Base-by-base conservation (phyloP, 92 coral and sea anemone genomes). In the Plumapathes pennacea region DNA sequence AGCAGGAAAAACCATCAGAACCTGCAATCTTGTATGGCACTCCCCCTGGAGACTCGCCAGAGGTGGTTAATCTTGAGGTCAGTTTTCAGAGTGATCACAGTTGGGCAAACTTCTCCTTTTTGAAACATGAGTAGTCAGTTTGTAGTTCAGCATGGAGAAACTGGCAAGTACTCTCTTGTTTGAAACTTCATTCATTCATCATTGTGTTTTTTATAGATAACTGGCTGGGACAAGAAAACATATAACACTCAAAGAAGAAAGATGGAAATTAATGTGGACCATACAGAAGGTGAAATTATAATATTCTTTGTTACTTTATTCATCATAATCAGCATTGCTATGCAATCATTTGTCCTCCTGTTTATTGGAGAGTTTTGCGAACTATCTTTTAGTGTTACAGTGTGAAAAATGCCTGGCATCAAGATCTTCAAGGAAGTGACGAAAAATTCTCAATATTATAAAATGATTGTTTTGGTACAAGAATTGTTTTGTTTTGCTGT, bases 1-100 rank as follows among this genome's bases (percentile, higher is more conserved):
- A 87, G 62, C 96, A 87, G 39, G 72, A 67, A 9, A 15, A 20
- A 1, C 65, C 89, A 20, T 47, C 68, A 18, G 54, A 68, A 14
- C 70, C 70, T 38, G 96, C 86, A 18, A 62, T 66, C 14, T 62
- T 87, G 40, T 87, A 87, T 39, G 96, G 96, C 21, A 66, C 96
- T 13, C 96, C 84, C 3, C 57, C 68, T 15, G 85, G 71, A 25
- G 50, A 26, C 1, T 38, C 77, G 17, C 82, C 76, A 67, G 63
- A 45, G 12, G 42, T 30, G 50, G 55, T 83, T 38, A 54, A 68
- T 13, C 53, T 87, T 43, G 95, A 87, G 95, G 95, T 87, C 21
- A 2, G 37, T 10, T 5, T 23, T 11, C 23, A 40, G 4, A 10
- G 23, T 15, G 22, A 19, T 3, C 18, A 6, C 34, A 18, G 28